Evolutionary conservation across 1,140 invertebrate genomes (phyloP).

Genomic region (Bombus pyrosoma): DNA sequence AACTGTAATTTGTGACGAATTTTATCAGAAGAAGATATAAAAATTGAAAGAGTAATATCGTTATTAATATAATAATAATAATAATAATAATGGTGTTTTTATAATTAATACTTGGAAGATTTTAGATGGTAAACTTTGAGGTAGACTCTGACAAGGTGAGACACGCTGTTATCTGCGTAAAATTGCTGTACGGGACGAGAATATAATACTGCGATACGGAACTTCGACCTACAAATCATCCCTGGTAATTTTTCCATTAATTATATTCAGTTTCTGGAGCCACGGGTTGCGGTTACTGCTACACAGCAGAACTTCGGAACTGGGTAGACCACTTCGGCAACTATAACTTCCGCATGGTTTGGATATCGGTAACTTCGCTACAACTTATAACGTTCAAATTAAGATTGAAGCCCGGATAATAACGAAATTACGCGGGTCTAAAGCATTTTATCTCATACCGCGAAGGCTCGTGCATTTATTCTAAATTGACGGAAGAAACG

Average conservation of each 20-base stretch:
- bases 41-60: neutral
- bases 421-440: neutral
- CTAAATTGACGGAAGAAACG: neutral
- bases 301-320: slow-evolving; percentile 35
- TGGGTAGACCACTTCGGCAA: slow-evolving; percentile 20
- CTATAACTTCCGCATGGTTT: slow-evolving; percentile 32
- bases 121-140: neutral
- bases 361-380: slow-evolving; percentile 43
- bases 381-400: slow-evolving; percentile 39
- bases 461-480: neutral
- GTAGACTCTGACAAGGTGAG: neutral
- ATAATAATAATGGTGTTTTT: too few relatives aligned
- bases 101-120: neutral
- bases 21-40: neutral
- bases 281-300: slow-evolving; percentile 25
- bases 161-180: neutral
- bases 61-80: too few relatives aligned
- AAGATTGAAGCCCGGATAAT: slow-evolving; percentile 36
- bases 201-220: slow-evolving; percentile 9
- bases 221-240: slow-evolving; percentile 41
- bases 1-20: neutral
- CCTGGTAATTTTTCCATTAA: slow-evolving; percentile 39
- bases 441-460: neutral
- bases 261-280: slow-evolving; percentile 23
- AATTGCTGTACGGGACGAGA: neutral